Evolutionary conservation across 1,140 invertebrate genomes (phyloP), one percentile per base, ranked within the genome.

Genomic region (Neuroterus valhalla): DNA sequence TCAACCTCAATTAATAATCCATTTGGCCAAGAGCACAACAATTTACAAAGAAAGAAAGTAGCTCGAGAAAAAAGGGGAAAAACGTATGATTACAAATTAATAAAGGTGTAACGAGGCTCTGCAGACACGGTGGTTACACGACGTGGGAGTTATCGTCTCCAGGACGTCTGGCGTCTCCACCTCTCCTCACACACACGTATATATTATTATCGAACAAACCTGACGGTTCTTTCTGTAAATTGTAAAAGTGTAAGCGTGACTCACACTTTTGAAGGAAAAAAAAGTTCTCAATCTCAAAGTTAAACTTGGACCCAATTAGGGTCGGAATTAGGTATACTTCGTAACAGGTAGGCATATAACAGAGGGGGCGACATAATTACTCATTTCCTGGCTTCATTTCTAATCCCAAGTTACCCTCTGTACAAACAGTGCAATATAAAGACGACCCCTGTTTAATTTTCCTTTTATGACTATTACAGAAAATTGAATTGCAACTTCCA

Each of bases 31-130:
- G 55, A 62, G n/a, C 55, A 62, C 14, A 23, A 15, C 14, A 62
- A 62, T 62, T 12, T 14, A 62, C 21, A 62, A 62, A 62, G 55
- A 62, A 62, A 62, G 55, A 62, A 62, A 62, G 31, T 62, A 62
- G 23, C 26, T 23, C 12, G 5, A 55, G 55, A 15, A 62, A n/a
- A 62, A 62, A 52, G 23, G 31, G 31, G 55, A 31, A 23, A 62
- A 62, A 31, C 55, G 55, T 62, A 62, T 62, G 55, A 68, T 75
- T 67, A 74, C 74, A 71, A 66, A 76, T 79, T 79, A 79, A 79
- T 79, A 66, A 74, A 76, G 70, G 71, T 76, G 67, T 76, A 76
- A 76, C 31, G 72, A 79, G 67, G 68, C 66, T 52, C 74, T 68
- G 43, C 70, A 66, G 66, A 66, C 42, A 76, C 72, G 75, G 69